A percentile compares a stretch with the other conserved stretches of the same genome.
phyloP scores from a whole-genome alignment of 2,888 invertebrate genomes.

The Listrodromus nycthemerus region DNA sequence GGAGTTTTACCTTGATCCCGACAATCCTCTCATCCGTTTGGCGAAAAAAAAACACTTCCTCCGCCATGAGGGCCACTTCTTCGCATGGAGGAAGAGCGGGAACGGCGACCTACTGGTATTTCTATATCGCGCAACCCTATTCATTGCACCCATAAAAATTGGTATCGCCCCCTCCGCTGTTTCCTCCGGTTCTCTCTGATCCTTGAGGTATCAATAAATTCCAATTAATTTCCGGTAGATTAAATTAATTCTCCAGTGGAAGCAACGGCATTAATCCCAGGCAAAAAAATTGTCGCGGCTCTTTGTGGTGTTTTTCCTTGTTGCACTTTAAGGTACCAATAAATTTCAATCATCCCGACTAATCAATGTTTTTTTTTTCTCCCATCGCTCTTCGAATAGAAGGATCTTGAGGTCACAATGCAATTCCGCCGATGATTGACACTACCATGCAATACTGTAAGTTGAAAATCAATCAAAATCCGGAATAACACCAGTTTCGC shows the following conservation, averaged over 20 bases:
- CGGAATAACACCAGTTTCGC: constrained; percentile 39
- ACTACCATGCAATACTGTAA: constrained; percentile 15
- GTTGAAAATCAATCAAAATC: constrained; percentile 60
- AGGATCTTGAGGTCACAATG: constrained; percentile 28
- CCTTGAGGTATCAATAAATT: too few relatives aligned
- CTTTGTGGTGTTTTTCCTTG: constrained; percentile 9
- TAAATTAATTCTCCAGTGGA: too few relatives aligned
- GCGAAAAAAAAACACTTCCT: constrained; percentile 30
- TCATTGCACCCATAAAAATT: constrained; percentile 6
- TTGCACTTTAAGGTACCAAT: constrained; percentile 9
- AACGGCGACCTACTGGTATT: not conserved
- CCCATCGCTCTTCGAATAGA: constrained; percentile 37
- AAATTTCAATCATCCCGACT: constrained; percentile 38
- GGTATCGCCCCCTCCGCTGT: not conserved
- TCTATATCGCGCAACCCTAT: not conserved
- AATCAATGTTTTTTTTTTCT: constrained; percentile 20
- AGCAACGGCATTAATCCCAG: too few relatives aligned
- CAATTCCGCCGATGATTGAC: constrained; percentile 55
- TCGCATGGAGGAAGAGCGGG: not conserved
- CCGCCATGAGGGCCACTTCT: not conserved
- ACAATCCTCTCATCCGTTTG: constrained; percentile 38
- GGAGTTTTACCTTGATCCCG: constrained; percentile 55
- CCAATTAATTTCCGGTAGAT: too few relatives aligned
- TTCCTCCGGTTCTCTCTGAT: too few relatives aligned
- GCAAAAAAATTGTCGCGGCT: too few relatives aligned